These are phyloP conservation scores for Aromia moschata DNA, from an alignment of 2,888 invertebrate species.

Conservation along the genomic window DNA sequence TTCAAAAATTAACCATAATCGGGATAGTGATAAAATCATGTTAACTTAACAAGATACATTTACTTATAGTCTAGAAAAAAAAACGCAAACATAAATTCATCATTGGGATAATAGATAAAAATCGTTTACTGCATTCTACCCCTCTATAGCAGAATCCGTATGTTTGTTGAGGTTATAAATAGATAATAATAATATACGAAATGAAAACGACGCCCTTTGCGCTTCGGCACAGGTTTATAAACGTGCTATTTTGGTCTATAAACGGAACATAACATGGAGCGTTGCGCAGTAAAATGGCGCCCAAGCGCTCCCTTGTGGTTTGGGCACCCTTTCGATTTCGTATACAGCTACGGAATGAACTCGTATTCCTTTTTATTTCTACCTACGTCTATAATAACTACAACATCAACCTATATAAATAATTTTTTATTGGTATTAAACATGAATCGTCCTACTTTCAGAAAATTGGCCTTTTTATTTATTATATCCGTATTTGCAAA, in stretches of 20 bases:
- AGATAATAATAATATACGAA: conserved; percentile 60
- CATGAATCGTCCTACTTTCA: conserved; percentile 36
- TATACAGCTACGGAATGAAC: conserved; percentile 38
- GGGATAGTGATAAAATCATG: no score
- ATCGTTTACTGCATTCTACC: conserved; percentile 21
- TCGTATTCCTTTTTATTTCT: conserved; percentile 32
- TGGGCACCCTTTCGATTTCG: conserved; percentile 48
- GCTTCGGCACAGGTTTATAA: conserved; percentile 61
- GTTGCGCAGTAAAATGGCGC: conserved; percentile 56
- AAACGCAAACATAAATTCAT: no score
- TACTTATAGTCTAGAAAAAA: no score
- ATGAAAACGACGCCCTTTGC: conserved; percentile 62
- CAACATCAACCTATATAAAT: conserved; percentile 33
- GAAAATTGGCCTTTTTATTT: conserved; percentile 36
- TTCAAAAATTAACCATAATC: no score
- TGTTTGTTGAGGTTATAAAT: conserved; percentile 47
- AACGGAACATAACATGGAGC: conserved; percentile 60
- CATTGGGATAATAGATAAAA: conserved; percentile 6
- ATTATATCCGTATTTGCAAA: no score
- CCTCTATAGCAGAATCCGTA: conserved; percentile 34
- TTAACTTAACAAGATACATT: no score
- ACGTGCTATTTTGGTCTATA: conserved; percentile 61
- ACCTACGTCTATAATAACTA: conserved; percentile 20
- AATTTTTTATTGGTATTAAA: conserved; percentile 38
- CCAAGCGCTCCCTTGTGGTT: conserved; percentile 56